Evolutionary conservation across 2,797 vertebrate species (phyloP), one percentile per base, ranked within the genome.

Genomic region (Sebastes melanostomus): DNA sequence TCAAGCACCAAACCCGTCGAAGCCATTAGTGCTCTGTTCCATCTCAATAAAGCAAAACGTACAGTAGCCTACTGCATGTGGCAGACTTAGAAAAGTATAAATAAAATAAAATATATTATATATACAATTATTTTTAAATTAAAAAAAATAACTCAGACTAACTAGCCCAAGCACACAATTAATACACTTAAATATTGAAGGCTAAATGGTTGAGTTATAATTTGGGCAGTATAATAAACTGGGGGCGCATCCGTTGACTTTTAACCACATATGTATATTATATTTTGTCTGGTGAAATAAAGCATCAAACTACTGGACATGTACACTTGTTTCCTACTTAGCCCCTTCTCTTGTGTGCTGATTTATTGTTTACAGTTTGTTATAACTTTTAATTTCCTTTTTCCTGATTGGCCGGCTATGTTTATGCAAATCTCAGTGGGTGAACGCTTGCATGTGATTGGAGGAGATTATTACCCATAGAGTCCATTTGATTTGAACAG

Each of bases 361-460:
- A 71, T 78, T 14, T 76, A 38, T 77, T 79, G 65, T 91, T 88
- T 84, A 86, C 80, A 83, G 22, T 58, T 75, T 50, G 10, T 63
- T 61, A 9, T 58, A 18, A 25, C 10, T 66, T 54, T 80, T 55
- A 20, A 32, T 60, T 50, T 34, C 18, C 4, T 75, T 38, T 34
- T 38, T 38, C 38, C 38, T 42, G 38, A 42, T 42, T 42, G 38
- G 38, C 38, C 10, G 2, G 38, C 6, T 42, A 42, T 16, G 38
- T 42, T 42, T 42, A 42, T 42, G 38, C 0, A 42, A 42, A 42
- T 42, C 38, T 42, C 14, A 42, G 38, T 42, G 38, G 6, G 14
- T 42, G 38, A 42, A 14, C 2, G 1, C 38, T 42, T 42, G 38
- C 38, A 16, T 3, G 38, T 42, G 38, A 42, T 42, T 42, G 38